Base-by-base conservation (phyloP, 2,888 invertebrate genomes). In the Xestia c-nigrum region DNA sequence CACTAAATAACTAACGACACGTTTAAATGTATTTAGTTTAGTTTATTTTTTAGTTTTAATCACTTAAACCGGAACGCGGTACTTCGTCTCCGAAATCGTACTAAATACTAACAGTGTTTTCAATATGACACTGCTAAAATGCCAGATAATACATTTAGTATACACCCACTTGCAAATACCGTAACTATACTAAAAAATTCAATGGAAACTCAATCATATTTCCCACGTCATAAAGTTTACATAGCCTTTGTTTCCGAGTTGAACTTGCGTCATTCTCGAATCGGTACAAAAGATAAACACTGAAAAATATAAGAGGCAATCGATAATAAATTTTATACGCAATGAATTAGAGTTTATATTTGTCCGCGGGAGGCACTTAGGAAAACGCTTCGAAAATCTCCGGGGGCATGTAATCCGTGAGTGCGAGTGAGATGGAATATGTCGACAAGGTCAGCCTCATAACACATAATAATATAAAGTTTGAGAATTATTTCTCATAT, bases 51-150 rank as follows among this genome's bases (percentile, higher is more conserved):
- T 72, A 81, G 47, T 84, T 67, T 67, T 14, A 69, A 47, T 73
- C 72, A 72, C 55, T 40, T 69, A 74, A 57, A 64, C 43, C 64
- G 72, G 67, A 65, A 81, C 88, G 82, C 81, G 78, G 64, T 88
- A 78, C 72, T 85, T 55, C 84, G 77, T 79, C 75, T 81, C 79
- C 81, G 80, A 88, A 88, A 88, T 85, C 83, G 74, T 74, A 91
- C 91, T 89, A 91, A 90, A 89, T 88, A 91, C 90, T 92, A 92
- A 93, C 90, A 90, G 89, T 93, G 92, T 94, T 94, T 94, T 94
- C 93, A 93, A 92, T 96, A 95, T 94, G 94, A 95, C 96, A 96
- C 94, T 94, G 94, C 94, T 95, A 94, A 91, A 94, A 95, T 92
- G 91, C 92, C 93, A 94, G 96, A 96, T 96, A 96, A 96, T 94